Percentiles rank a stretch among this genome's conserved stretches.
phyloP scores from a whole-genome alignment of 1,140 invertebrate genomes.

The Bombus breviceps region DNA sequence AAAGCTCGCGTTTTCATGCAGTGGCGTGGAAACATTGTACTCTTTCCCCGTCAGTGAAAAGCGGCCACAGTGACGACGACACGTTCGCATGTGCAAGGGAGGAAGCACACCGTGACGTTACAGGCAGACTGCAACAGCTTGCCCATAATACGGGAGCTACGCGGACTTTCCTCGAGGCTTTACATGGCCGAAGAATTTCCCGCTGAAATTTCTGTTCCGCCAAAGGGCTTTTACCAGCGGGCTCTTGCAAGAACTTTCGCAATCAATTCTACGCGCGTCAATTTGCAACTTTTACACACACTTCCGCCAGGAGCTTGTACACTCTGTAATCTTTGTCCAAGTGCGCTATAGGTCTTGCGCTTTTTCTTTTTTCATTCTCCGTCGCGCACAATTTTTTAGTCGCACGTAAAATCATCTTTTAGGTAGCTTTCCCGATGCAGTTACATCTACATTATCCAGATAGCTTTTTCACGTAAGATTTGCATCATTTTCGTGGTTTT shows the following conservation, averaged over 20 bases:
- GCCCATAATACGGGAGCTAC: slow-evolving; percentile 22
- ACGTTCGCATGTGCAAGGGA: background rate
- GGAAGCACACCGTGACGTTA: background rate
- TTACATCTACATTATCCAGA: background rate
- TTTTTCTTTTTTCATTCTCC: background rate
- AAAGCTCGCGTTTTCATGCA: slow-evolving; percentile 60
- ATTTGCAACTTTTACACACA: slow-evolving; percentile 28
- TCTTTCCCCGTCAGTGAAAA: slow-evolving; percentile 55
- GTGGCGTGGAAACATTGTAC: slow-evolving; percentile 63
- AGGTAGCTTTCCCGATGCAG: background rate
- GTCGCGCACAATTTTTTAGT: background rate
- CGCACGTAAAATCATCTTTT: background rate
- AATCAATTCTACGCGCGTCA: slow-evolving; percentile 28
- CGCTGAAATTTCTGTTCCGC: background rate
- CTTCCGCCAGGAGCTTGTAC: background rate
- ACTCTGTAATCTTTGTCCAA: background rate
- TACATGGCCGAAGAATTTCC: slow-evolving; percentile 14
- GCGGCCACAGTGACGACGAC: slow-evolving; percentile 23
- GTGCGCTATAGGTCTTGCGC: background rate
- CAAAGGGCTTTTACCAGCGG: background rate
- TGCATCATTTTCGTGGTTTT: background rate
- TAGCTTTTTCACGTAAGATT: background rate
- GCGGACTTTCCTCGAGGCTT: background rate
- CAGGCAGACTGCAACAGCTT: slow-evolving; percentile 38
- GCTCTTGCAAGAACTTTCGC: slow-evolving; percentile 5